Evolutionary conservation across 2,888 invertebrate species (phyloP), one percentile per base, ranked within the genome.

Genomic region (Stenichneumon culpator): DNA sequence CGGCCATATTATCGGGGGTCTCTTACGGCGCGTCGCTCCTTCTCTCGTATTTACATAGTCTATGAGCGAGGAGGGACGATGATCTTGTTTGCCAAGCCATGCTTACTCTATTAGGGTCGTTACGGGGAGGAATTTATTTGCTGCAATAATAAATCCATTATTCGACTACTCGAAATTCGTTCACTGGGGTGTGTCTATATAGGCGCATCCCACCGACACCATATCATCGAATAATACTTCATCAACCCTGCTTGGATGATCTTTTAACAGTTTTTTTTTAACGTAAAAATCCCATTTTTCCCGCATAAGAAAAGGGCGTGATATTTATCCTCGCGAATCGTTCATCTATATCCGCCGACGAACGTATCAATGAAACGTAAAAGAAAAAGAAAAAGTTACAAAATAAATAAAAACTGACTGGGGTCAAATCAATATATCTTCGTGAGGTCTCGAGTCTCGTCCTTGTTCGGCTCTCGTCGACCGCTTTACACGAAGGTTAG

Each of bases 61-160:
- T 91, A 92, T 90, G 89, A 91, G 87, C 89, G 90, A 90, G 93
- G 92, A 92, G 92, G 93, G 93, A 93, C 92, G 93, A 93, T 93
- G 93, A 94, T 94, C 93, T 93, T 93, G 93, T 93, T 93, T 94
- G 92, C 92, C 89, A 90, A 91, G 92, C 92, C 89, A 91, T 89
- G 91, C 91, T 93, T 91, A 92, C 92, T 92, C 93, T 92, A 93
- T 93, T 93, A 93, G 92, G 93, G 91, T 92, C 91, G 91, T 93
- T 93, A 92, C 89, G 90, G 89, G 90, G 89, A 90, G 89, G 91
- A 93, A 94, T 94, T 94, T 93, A 94, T 93, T 93, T 92, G 91
- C 92, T 89, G 90, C 93, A 92, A 93, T 93, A 93, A 94, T 93
- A 93, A 93, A 93, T 93, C 93, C 92, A 94, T 94, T 94, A 93